Base-by-base conservation (phyloP, 2,888 invertebrate genomes). In the Hemicrepidius hirtus region DNA sequence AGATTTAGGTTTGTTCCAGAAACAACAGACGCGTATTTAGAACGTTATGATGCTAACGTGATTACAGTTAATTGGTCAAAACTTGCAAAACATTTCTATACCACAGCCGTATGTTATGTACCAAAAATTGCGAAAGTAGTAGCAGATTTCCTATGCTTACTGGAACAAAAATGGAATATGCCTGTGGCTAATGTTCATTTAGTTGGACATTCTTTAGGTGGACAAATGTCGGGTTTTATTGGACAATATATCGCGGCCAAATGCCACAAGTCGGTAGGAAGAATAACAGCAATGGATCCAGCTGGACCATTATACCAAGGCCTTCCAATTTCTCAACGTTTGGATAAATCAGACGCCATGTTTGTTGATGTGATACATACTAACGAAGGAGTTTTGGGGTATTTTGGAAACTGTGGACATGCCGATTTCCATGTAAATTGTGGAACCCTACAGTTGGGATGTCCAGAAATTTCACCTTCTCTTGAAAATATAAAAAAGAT, bases 291-390 rank as follows among this genome's bases (percentile, higher is more conserved):
- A 12, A 16, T 64, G 49, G 63, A 64, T 35, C 63, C 63, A 7
- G 63, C 63, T 20, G 46, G 63, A 18, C 46, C 49, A 10, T 10
- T 46, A 1, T 46, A 35, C 35, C n/a, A 13, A 3, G 18, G 24
- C 2, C 3, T 18, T 6, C 63, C 49, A 5, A 35, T 1, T 3
- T 21, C 9, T 12, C 3, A 35, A n/a, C 49, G 57, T n/a, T 18
- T 64, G 13, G 63, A 64, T 37, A 18, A 32, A 2, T 12, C 32
- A 10, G 63, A 64, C 21, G 63, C 63, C 3, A 18, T 6, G n/a
- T 64, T 64, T 49, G 63, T 64, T 1, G 49, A 64, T 12, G 50
- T 64, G 1, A 49, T 64, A 13, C 64, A 64, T 9, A 64, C 64
- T 0, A 64, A 64, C 44, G 28, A 12, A 21, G 64, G 50, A 20